Percentiles rank a stretch among this genome's conserved stretches.
These are phyloP conservation scores for Portevinia maculata DNA, from an alignment of 2,888 invertebrate species.

Conservation along the genomic window DNA sequence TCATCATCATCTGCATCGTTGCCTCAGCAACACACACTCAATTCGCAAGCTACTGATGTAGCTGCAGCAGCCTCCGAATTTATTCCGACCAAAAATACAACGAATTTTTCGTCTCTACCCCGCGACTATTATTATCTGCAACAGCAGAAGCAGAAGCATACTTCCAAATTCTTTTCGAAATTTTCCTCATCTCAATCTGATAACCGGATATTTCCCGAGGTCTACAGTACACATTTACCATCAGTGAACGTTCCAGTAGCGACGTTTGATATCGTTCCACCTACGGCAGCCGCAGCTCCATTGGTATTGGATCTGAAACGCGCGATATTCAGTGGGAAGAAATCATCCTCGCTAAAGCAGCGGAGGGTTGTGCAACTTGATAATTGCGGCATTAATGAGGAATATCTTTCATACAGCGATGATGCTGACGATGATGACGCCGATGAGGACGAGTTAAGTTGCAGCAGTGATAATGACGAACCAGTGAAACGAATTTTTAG, in stretches of 20 bases:
- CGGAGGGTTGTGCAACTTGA: slow-evolving; percentile 38
- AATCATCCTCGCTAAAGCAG: slow-evolving; percentile 51
- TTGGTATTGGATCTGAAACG: slow-evolving; percentile 79
- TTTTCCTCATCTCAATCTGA: slow-evolving; percentile 80
- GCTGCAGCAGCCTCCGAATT: slow-evolving; percentile 70
- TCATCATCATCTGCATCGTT: slow-evolving; percentile 75
- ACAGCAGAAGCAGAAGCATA: slow-evolving; percentile 80
- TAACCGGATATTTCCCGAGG: slow-evolving; percentile 81
- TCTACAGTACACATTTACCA: slow-evolving; percentile 72
- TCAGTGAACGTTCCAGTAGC: slow-evolving; percentile 55
- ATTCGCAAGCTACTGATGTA: slow-evolving; percentile 73
- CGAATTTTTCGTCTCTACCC: slow-evolving; percentile 79
- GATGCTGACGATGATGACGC: slow-evolving; percentile 58
- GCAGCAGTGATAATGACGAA: slow-evolving; percentile 80
- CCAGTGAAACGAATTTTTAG: slow-evolving; percentile 82
- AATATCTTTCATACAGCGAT: slow-evolving; percentile 65
- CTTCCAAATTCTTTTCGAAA: slow-evolving; percentile 80
- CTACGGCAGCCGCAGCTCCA: slow-evolving; percentile 76
- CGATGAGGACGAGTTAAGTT: slow-evolving; percentile 60
- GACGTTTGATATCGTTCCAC: slow-evolving; percentile 79
- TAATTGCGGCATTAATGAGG: slow-evolving; percentile 57
- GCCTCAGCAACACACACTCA: slow-evolving; percentile 53
- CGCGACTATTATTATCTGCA: slow-evolving; percentile 82
- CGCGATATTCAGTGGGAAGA: slow-evolving; percentile 78
- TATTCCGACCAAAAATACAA: slow-evolving; percentile 55